Evolutionary conservation across 2,113 vertebrate species (phyloP), one percentile per base, ranked within the genome.

Genomic region (Cephalopterus ornatus): DNA sequence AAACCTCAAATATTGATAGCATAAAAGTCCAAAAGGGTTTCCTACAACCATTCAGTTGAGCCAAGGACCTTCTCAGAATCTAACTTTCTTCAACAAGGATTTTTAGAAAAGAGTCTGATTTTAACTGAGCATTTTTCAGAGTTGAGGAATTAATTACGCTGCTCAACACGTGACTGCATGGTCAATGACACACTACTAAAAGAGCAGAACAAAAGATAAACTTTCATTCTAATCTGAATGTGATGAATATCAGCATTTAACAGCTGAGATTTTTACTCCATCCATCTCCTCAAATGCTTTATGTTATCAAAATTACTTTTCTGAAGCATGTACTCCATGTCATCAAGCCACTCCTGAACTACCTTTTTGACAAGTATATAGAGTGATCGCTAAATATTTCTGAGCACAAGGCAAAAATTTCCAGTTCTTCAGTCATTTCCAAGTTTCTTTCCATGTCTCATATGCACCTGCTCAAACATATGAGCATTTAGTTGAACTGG

Each of bases 351-450:
- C n/a, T 71, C 27, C 20, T 35, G 12, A 86, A 42, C 6, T 52
- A 50, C 37, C 8, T 49, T 56, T 91, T 50, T 71, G 33, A 8
- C 49, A 63, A 84, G 8, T 33, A 26, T 44, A 6, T 63, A n/a
- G 14, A 74, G 9, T 1, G 8, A 88, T 46, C 0, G 0, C 18
- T 76, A 30, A 42, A 27, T 7, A 3, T 81, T 82, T 83, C 76
- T 77, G 50, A 53, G 30, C 0, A 3, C 44, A 35, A 63, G 14
- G 67, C 39, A 92, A 77, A 86, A 78, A 8, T 44, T 52, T 37
- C 44, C 33, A 26, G 9, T 52, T 80, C 78, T 84, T 77, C 49
- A 61, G 35, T 56, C 7, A 55, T 81, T 73, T 76, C 35, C 42
- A 58, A 67, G 16, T 44, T 49, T 84, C 50, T 67, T 73, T 30